A percentile compares a stretch with the other conserved stretches of the same genome.
Conservation (phyloP, 2,888 invertebrate species). For the Diaphora mendica region DNA sequence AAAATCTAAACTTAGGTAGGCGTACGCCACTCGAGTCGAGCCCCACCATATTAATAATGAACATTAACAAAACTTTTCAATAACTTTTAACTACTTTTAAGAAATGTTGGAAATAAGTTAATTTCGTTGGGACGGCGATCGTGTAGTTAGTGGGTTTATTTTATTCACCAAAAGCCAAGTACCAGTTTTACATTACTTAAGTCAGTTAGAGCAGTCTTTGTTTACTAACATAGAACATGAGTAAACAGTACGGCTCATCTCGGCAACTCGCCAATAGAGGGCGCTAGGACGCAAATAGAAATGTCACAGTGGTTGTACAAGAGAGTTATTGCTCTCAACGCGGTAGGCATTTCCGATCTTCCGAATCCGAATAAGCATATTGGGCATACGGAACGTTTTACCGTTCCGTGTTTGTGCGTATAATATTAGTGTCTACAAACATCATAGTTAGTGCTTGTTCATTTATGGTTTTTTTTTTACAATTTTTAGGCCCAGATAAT, state of each 20-base stretch:
- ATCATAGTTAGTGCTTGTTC: background rate
- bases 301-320: conserved; percentile 67
- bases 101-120: background rate
- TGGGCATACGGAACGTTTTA: conserved; percentile 24
- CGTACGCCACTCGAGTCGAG: background rate
- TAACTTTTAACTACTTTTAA: background rate
- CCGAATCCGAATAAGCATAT: conserved; percentile 60
- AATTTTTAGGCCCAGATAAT: background rate
- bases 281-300: conserved; percentile 80
- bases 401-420: conserved; percentile 14
- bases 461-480: background rate
- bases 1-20: background rate
- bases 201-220: conserved; percentile 61
- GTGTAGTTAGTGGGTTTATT: background rate
- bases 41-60: background rate
- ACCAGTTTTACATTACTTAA: conserved; percentile 39
- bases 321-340: conserved; percentile 66
- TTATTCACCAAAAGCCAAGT: conserved; percentile 2
- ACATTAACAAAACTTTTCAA: background rate
- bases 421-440: background rate
- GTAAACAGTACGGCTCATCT: conserved; percentile 72
- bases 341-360: conserved; percentile 82
- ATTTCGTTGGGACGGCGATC: background rate
- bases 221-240: conserved; percentile 83
- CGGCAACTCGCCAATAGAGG: conserved; percentile 84